Base-by-base conservation (phyloP, 2,888 invertebrate genomes). In the Eucriotettix oculatus region DNA sequence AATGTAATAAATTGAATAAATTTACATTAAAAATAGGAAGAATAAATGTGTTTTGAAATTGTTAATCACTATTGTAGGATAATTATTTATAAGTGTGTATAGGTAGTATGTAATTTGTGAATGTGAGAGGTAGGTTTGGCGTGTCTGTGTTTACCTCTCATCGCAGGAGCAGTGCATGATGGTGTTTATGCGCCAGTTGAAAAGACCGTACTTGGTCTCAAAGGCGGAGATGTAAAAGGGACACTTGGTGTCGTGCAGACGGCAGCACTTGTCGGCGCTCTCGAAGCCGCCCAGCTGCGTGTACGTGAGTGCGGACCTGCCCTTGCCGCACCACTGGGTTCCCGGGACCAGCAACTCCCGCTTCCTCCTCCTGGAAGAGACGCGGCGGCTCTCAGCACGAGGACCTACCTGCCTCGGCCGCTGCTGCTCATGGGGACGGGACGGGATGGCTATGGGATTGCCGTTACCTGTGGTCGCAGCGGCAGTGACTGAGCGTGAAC, bases 301-400 rank as follows among this genome's bases (percentile, higher is more conserved):
- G 72, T 88, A 90, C 65, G 85, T 83, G 53, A 83, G 79, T 9
- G 93, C 92, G 0, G 84, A 82, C 70, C 85, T 86, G 1, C 94
- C 94, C 67, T 87, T 86, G 40, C 95, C 95, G 73, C 95, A 95
- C 94, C 94, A 95, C 71, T 90, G 87, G 1, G 94, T 94, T 56
- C 93, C 93, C 1, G 93, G 93, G 56, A 90, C 84, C 71, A 76
- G 72, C 65, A 79, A 70, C 63, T 75, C 76, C 42, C 81, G 74
- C 66, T 75, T 78, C 60, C 71, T 70, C 70, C 77, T 76, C 68
- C 74, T 62, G 63, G n/a, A 12, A 42, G 52, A 40, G 41, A 43
- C 10, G 16, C 40, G 3, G 57, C 52, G 58, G 16, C 41, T 16
- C 52, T 41, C 55, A 55, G 52, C 29, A 11, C 11, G 43, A 10